A percentile compares a stretch with the other conserved stretches of the same genome.
phyloP scores from a whole-genome alignment of 2,888 invertebrate species.

The Nasonia oneida region DNA sequence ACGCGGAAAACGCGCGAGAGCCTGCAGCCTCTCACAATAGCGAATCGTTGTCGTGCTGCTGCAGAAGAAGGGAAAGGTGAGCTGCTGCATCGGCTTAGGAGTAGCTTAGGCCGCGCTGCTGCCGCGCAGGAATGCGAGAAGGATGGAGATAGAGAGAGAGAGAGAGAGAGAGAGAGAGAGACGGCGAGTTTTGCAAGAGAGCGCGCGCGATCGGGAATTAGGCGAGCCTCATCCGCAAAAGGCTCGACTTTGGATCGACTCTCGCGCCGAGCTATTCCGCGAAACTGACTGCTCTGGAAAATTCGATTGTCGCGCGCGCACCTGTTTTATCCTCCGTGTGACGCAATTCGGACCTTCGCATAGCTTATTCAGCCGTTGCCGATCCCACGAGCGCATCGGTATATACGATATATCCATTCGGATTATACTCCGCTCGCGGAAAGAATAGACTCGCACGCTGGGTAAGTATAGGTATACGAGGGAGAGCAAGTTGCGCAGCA shows the following conservation, averaged over 20 bases:
- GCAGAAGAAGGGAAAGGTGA: conserved; percentile 52
- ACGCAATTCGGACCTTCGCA: too few species aligned
- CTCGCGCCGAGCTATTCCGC: background rate
- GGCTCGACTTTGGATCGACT: background rate
- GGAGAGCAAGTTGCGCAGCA: conserved; percentile 53
- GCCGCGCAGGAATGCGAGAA: conserved; percentile 37
- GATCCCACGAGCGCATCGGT: too few species aligned
- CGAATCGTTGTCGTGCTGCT: background rate
- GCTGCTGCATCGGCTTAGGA: conserved; percentile 25
- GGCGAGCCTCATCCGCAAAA: conserved; percentile 50
- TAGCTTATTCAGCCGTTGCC: too few species aligned
- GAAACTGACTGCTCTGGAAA: background rate
- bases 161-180: conserved; percentile 4
- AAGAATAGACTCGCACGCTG: background rate
- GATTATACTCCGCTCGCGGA: too few species aligned
- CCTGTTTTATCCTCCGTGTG: background rate
- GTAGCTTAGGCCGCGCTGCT: conserved; percentile 17
- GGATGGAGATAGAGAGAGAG: conserved; percentile 8
- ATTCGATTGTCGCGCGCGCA: background rate
- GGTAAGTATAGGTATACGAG: background rate
- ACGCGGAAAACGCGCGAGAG: too few species aligned
- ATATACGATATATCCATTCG: too few species aligned
- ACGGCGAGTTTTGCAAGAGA: conserved; percentile 40
- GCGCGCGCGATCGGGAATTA: conserved; percentile 24
- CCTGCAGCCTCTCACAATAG: too few species aligned